phyloP scores from a whole-genome alignment of 2,797 vertebrate species.

The Denticeps clupeoides region DNA sequence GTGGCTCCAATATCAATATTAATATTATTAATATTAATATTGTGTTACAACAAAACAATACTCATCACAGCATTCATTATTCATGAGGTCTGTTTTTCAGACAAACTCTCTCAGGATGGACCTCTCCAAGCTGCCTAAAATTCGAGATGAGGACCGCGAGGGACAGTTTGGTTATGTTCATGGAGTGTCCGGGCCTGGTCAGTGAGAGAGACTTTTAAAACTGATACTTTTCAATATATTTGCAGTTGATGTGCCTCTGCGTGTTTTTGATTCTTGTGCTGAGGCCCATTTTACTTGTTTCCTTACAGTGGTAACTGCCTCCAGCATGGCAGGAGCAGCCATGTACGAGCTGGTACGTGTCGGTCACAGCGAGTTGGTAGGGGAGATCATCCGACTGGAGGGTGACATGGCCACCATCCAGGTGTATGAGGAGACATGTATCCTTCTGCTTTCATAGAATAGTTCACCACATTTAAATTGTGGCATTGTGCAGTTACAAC shows the following conservation, averaged over 20 bases:
- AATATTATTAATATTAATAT: too few relatives aligned
- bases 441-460: conserved; percentile 56
- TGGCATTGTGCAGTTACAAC: too few relatives aligned
- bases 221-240: conserved; percentile 14
- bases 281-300: conserved; percentile 4
- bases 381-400: conserved; percentile 94
- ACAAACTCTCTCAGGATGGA: conserved; percentile 66
- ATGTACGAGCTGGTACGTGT: conserved; percentile 98
- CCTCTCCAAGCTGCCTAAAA: conserved; percentile 83
- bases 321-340: conserved; percentile 90
- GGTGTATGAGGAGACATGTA: conserved; percentile 99
- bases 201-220: conserved; percentile 15
- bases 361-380: conserved; percentile 91
- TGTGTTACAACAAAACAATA: too few relatives aligned
- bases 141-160: conserved; percentile 80
- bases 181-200: conserved; percentile 90
- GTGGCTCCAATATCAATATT: too few relatives aligned
- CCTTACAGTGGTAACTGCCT: conserved; percentile 81
- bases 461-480: too few relatives aligned
- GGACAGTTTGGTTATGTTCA: conserved; percentile 82
- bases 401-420: conserved; percentile 97
- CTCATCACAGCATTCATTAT: too few relatives aligned
- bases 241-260: background rate
- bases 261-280: background rate
- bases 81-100: conserved; percentile 18